Percentiles rank a stretch among this genome's conserved stretches.
Evolutionary conservation across 2,888 invertebrate genomes (phyloP).

Genomic region (Nomada ruficornis): DNA sequence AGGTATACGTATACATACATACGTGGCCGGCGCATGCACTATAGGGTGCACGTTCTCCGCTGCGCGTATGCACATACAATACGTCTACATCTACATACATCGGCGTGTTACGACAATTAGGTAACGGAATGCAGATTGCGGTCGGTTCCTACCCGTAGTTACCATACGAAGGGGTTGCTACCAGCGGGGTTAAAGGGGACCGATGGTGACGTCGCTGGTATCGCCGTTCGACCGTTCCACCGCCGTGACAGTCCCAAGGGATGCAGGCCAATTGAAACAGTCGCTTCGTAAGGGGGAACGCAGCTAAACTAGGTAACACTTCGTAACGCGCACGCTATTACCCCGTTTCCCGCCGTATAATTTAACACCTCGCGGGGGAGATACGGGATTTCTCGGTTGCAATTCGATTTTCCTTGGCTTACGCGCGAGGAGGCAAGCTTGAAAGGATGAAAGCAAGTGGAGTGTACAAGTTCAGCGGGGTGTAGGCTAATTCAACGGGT

Average conservation of each 20-base stretch:
- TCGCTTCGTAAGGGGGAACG: constrained; percentile 69
- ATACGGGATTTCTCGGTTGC: constrained; percentile 32
- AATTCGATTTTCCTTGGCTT: constrained; percentile 36
- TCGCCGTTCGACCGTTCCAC: constrained; percentile 70
- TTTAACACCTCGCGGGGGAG: constrained; percentile 57
- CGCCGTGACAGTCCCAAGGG: constrained; percentile 73
- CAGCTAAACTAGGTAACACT: constrained; percentile 68
- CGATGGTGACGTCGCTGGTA: constrained; percentile 66
- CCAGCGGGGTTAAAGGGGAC: constrained; percentile 65
- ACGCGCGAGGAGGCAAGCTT: not conserved
- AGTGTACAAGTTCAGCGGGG: no score
- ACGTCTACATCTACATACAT: constrained; percentile 71
- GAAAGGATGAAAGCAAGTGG: not conserved
- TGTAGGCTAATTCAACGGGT: no score
- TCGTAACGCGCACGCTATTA: constrained; percentile 56
- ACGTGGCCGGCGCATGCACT: constrained; percentile 1
- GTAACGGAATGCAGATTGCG: constrained; percentile 82
- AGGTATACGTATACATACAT: not conserved
- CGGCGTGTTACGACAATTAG: constrained; percentile 80
- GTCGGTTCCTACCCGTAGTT: constrained; percentile 78
- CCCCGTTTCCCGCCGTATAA: constrained; percentile 49
- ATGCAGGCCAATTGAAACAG: constrained; percentile 78
- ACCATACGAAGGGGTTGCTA: constrained; percentile 74
- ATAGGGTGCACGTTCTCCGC: constrained; percentile 22
- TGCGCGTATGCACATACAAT: constrained; percentile 40